Conservation (phyloP, 2,797 vertebrate genomes). For the Lagorchestes hirsutus region DNA sequence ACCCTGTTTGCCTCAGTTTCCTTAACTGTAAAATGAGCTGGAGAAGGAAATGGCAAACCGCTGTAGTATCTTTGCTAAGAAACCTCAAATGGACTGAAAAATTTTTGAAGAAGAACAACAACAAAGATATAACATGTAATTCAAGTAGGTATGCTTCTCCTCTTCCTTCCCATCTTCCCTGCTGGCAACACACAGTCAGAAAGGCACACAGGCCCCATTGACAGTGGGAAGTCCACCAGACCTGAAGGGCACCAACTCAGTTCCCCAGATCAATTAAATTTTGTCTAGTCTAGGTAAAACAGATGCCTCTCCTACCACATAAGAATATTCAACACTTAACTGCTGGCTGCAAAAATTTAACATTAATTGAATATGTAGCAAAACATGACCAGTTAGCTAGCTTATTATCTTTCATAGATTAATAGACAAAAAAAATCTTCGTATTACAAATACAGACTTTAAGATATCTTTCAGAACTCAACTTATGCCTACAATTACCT, state of each 20-base stretch:
- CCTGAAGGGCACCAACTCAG: background rate
- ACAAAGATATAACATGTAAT: background rate
- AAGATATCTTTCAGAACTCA: background rate
- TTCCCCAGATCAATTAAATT: background rate
- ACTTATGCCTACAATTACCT: background rate
- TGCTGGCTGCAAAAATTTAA: background rate
- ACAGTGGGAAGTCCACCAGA: background rate
- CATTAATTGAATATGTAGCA: background rate
- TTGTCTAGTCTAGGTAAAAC: background rate
- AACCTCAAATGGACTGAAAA: background rate
- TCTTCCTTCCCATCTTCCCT: background rate
- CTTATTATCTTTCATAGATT: background rate
- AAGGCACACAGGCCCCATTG: background rate
- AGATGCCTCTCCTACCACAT: background rate
- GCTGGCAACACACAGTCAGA: background rate
- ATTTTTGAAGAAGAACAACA: background rate
- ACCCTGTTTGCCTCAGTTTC: background rate
- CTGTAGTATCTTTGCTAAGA: background rate
- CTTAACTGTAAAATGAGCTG: background rate
- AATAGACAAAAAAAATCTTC: background rate
- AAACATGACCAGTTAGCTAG: background rate
- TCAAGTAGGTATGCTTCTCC: background rate
- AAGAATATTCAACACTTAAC: background rate
- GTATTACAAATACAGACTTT: background rate
- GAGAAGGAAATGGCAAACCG: background rate